Base-by-base conservation (phyloP, 1,140 invertebrate genomes). In the Aphelenchoides fujianensis region DNA sequence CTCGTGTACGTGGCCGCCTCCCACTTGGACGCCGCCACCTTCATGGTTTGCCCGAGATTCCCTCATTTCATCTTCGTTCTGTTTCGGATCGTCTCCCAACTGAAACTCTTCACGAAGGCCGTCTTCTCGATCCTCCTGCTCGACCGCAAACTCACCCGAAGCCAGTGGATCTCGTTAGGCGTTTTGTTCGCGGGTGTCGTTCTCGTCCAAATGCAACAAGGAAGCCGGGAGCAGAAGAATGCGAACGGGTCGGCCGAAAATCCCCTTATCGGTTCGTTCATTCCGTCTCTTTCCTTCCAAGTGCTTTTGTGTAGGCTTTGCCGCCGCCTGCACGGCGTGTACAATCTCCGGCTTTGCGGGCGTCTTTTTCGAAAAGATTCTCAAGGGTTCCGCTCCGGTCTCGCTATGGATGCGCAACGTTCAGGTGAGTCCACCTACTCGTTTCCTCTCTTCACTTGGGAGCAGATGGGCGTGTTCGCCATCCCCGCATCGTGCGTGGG, bases 291-390 rank as follows among this genome's bases (percentile, higher is more conserved):
- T n/a, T n/a, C n/a, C n/a, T n/a, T n/a, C n/a, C n/a, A n/a, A n/a
- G n/a, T n/a, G n/a, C n/a, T n/a, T n/a, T n/a, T n/a, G n/a, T n/a
- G n/a, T n/a, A n/a, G 97, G 97, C 2, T 91, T 98, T 80, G 82
- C 89, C 59, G 91, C 94, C 5, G 95, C 95, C 1, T 82, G 98
- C 1, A 88, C 89, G 19, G 94, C 96, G 2, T 97, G 94, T 85
- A 90, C 93, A 72, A 88, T 97, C 48, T 97, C 94, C 35, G 97
- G 97, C 2, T 98, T 98, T 87, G 95, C 95, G 19, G 97, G 97
- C 28, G 94, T 98, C 74, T 99, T 97, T 85, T 98, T 98, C 87
- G 97, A 99, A 85, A 98, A 98, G 88, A 96, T 99, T 77, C 87
- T 99, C 0, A 97, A 99, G 86, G 85, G 86, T n/a, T 93, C 93